Conservation (phyloP, 1,140 invertebrate species). For the Drosophila lowei region DNA sequence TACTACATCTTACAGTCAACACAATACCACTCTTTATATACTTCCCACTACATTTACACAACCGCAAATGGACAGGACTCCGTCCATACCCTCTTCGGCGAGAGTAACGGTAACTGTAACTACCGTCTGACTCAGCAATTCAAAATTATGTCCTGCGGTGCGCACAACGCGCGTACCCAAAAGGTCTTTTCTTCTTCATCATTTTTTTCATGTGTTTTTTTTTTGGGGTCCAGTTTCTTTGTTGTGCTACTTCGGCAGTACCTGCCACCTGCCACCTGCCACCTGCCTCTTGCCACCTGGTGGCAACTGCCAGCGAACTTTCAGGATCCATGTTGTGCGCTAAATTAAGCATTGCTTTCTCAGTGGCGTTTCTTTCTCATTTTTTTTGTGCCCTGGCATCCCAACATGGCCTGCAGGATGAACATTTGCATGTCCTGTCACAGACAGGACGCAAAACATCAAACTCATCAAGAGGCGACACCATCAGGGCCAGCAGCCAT, state of each 20-base stretch:
- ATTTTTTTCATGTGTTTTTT: conserved; percentile 8
- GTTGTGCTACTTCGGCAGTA: neutral
- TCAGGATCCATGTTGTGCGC: conserved; percentile 66
- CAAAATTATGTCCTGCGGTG: conserved; percentile 73
- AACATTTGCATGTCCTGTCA: conserved; percentile 81
- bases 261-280: conserved; percentile 12
- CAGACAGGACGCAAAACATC: conserved; percentile 73
- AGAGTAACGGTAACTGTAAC: neutral
- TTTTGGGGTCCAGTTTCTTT: conserved; percentile 12
- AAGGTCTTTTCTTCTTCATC: no score
- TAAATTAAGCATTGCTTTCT: conserved; percentile 75
- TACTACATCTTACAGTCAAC: no score
- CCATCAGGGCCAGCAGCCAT: conserved; percentile 29
- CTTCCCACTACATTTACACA: no score
- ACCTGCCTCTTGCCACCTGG: conserved; percentile 7
- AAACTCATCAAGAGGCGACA: conserved; percentile 74
- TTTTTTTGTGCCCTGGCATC: conserved; percentile 15
- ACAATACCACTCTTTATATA: no score
- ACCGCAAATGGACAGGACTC: no score
- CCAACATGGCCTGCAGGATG: conserved; percentile 30
- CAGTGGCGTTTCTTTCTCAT: conserved; percentile 23
- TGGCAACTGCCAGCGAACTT: conserved; percentile 39
- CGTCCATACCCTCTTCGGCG: no score
- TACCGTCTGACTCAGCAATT: conserved; percentile 56
- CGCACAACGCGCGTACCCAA: conserved; percentile 42